A percentile compares a stretch with the other conserved stretches of the same genome.
Evolutionary conservation across 2,888 invertebrate species (phyloP).

Genomic region (Mesorhabditis belari): DNA sequence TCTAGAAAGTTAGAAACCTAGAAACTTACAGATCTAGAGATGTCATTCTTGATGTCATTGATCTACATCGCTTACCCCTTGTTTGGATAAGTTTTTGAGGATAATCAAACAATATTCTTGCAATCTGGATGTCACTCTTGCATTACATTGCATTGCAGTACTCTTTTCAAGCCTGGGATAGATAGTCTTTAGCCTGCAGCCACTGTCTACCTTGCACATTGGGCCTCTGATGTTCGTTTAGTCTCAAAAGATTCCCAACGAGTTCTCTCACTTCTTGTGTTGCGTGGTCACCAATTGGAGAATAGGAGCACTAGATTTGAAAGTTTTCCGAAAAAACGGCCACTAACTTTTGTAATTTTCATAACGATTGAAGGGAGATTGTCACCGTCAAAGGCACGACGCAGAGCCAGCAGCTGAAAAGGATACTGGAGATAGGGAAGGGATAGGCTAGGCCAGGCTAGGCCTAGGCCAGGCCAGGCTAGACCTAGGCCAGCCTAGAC

Average conservation of each 20-base stretch:
- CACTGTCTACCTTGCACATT: slow-evolving; percentile 20
- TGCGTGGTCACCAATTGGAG: not conserved
- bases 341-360: slow-evolving; percentile 29
- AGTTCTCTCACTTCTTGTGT: slow-evolving; percentile 10
- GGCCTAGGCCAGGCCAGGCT: no score
- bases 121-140: no score
- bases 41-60: not conserved
- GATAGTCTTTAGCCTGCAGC: no score
- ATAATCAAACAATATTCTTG: slow-evolving; percentile 12
- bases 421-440: no score
- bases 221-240: slow-evolving; percentile 17
- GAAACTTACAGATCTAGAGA: no score
- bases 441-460: no score
- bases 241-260: slow-evolving; percentile 11
- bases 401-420: slow-evolving; percentile 16
- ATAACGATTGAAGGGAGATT: slow-evolving; percentile 34
- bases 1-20: no score
- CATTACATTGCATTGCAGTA: no score
- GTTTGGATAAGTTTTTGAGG: not conserved
- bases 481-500: no score
- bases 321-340: not conserved
- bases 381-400: slow-evolving; percentile 32
- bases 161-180: no score
- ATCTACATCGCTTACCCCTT: not conserved
- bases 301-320: slow-evolving; percentile 1